Percentiles rank a stretch among this genome's conserved stretches.
Conservation (phyloP, 1,140 invertebrate genomes). For the Orussus abietinus region DNA sequence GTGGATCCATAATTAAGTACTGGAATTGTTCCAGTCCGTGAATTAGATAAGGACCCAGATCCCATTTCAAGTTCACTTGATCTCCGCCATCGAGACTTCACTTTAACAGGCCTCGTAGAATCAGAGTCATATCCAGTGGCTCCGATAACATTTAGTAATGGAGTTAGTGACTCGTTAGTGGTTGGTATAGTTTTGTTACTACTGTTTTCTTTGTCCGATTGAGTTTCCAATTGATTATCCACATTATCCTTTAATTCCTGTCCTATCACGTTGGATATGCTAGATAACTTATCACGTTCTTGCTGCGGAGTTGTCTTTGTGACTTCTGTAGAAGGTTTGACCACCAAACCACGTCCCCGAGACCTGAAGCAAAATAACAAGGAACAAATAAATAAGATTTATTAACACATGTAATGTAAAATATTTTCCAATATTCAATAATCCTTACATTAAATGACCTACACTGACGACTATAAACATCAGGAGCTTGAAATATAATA, state of each 20-base stretch:
- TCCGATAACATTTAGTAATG: conserved; percentile 21
- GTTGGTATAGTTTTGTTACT: conserved; percentile 27
- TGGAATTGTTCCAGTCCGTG: no score
- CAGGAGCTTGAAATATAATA: no score
- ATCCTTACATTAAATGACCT: no score
- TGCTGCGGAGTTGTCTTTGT: conserved; percentile 32
- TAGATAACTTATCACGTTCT: conserved; percentile 34
- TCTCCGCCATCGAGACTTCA: conserved; percentile 80
- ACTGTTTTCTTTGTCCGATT: conserved; percentile 38
- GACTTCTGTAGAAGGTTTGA: conserved; percentile 39
- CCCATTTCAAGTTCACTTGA: conserved; percentile 80
- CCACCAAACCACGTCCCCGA: conserved; percentile 45
- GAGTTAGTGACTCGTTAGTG: conserved; percentile 28
- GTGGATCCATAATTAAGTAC: no score
- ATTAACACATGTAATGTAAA: background rate
- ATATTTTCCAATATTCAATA: no score
- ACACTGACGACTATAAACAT: no score
- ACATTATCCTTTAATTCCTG: conserved; percentile 27
- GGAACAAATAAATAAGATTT: background rate
- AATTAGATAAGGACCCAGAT: no score
- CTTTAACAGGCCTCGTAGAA: conserved; percentile 71
- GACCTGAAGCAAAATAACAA: conserved; percentile 27
- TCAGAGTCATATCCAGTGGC: conserved; percentile 48
- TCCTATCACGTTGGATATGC: conserved; percentile 7
- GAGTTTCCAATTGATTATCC: conserved; percentile 30